Evolutionary conservation across 2,797 vertebrate genomes (phyloP), one percentile per base, ranked within the genome.

Genomic region (Anabas testudineus): DNA sequence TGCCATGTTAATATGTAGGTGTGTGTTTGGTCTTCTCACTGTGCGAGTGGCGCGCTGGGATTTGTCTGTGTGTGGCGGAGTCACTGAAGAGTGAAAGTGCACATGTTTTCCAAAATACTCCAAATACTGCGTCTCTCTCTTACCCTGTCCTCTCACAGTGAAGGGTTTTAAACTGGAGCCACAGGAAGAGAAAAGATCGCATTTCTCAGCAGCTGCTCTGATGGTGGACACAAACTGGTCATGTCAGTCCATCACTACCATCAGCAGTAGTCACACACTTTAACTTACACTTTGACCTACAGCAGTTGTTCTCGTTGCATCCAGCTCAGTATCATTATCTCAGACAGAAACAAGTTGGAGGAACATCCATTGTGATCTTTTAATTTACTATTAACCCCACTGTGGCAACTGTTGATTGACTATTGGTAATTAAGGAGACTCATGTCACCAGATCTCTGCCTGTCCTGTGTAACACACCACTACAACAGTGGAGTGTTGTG

Each of bases 1-100:
- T 68, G 67, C 16, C 45, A 48, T 68, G 62, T 49, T 47, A 66
- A 76, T 63, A 19, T 42, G 69, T 45, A 71, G 30, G 68, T 80
- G 69, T 63, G 67, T 45, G 71, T 54, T 12, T 65, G 54, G 36
- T 32, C 45, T 51, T 19, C 4, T 10, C 28, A 6, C 37, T 45
- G 7, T 4, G n/a, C 36, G 57, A 41, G 47, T 58, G 39, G 67
- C 7, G 71, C 45, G 57, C 53, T 26, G 13, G 6, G 0, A 32
- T 52, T 41, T 14, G 60, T 62, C 37, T 53, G 70, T 21, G 61
- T 26, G 54, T 36, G 30, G 21, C 26, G 8, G 22, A 34, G 21
- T 30, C 22, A 3, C 16, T 7, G 39, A 41, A 65, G 49, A 2
- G 36, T 13, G 13, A 45, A 1, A 22, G 48, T 8, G 5, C 7